Percentiles rank a stretch among this genome's conserved stretches.
These are phyloP conservation scores for Zootermopsis nevadensis DNA, from an alignment of 2,888 invertebrate genomes.

Conservation along the genomic window DNA sequence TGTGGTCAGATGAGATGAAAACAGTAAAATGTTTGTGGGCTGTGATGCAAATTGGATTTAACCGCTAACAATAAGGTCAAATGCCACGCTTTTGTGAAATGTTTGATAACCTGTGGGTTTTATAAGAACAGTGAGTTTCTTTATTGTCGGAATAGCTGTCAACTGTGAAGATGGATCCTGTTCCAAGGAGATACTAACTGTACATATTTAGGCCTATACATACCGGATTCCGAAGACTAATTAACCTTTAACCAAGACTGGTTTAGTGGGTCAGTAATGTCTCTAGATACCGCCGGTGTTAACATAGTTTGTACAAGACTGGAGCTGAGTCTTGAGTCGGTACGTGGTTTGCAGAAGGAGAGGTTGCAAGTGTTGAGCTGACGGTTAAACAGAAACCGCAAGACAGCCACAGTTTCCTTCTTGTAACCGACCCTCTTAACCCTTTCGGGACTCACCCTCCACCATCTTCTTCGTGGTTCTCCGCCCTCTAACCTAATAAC, in stretches of 20 bases:
- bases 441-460: constrained; percentile 24
- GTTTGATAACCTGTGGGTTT: too few species aligned
- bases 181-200: too few species aligned
- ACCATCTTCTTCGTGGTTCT: constrained; percentile 30
- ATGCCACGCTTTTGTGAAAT: too few species aligned
- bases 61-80: too few species aligned
- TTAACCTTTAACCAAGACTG: neutral
- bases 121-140: too few species aligned
- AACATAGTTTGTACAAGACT: constrained; percentile 24
- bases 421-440: constrained; percentile 17
- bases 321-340: constrained; percentile 13
- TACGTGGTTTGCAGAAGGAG: constrained; percentile 11
- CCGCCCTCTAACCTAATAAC: constrained; percentile 41
- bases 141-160: too few species aligned
- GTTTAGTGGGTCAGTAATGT: constrained; percentile 21
- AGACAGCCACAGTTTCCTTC: constrained; percentile 13
- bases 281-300: neutral
- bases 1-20: too few species aligned
- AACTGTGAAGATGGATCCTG: too few species aligned
- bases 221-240: too few species aligned
- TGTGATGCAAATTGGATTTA: too few species aligned
- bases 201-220: too few species aligned
- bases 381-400: constrained; percentile 14
- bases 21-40: too few species aligned
- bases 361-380: constrained; percentile 20